Base-by-base conservation (phyloP, 2,888 invertebrate genomes). In the Metellina segmentata region DNA sequence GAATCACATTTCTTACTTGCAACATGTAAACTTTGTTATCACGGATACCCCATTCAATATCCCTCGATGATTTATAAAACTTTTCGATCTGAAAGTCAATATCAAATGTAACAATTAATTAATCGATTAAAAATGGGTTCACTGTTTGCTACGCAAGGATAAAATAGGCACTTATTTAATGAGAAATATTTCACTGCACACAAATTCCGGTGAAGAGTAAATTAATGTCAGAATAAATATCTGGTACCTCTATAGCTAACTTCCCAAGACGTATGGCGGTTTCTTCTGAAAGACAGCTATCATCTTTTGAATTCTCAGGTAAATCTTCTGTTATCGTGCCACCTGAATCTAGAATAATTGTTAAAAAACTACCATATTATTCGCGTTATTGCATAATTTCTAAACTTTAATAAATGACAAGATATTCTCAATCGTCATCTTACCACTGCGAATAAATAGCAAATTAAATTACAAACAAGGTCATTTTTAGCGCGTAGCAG, bases 11-110 rank as follows among this genome's bases (percentile, higher is more conserved):
- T 53, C 49, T 83, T 93, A 93, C 93, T 71, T 98, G 97, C 16
- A 97, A 95, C 16, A 97, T 83, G 75, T 92, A 92, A 8, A 91
- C 71, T 7, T 52, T 49, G 94, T 96, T 96, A 94, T 96, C 95
- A 91, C 94, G 95, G 75, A 97, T 95, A 8, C 97, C 97, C 97
- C 97, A 98, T 95, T 98, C 98, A 89, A 98, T 96, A 94, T 98
- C 98, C 93, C 97, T 96, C 0, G 97, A 96, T 4, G 96, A 96
- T 0, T 97, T 97, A 95, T 97, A 97, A 34, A 96, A 94, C 71
- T 95, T 95, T 94, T 98, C 97, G 92, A 98, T 95, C 19, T 95
- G 16, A 61, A 75, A 92, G 5, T 34, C 34, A 34, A 34, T 34
- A 34, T 4, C 34, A 34, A 34, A 34, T 34, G 4, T 34, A 34